Base-by-base conservation (phyloP, 23 tunicate species). In the Halocynthia aurantium region DNA sequence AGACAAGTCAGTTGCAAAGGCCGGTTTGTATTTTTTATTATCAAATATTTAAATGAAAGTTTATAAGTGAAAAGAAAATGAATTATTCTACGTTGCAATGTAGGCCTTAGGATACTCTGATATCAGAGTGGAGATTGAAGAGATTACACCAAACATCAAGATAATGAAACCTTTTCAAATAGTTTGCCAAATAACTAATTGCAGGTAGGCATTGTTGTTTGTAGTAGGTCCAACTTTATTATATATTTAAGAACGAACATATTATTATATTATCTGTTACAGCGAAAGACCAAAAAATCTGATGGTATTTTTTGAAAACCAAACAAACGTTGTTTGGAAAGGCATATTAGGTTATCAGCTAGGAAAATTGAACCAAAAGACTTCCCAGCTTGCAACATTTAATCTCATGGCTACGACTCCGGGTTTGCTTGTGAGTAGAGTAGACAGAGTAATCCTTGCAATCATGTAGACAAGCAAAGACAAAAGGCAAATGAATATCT, bases 1-100 rank as follows among this genome's bases (percentile, higher is more conserved):
- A 92, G 68, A 92, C 98, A 18, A 92, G 98, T 61, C 96, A 89
- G 70, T 81, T 89, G 22, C 96, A 89, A 80, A 74, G 96, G 80
- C 89, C 96, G 54, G 85, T 86, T 52, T 22, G 84, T 8, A 68
- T 8, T 5, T 20, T 55, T 70, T 52, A 40, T 15, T 53, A 9
- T 50, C 54, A 9, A 50, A 40, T 9, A 71, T 8, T n/a, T 20
- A 50, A 71, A 71, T n/a, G n/a, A 60, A 15, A 15, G 17, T 60
- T 15, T 60, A 60, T 4, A 60, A 15, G 1, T 15, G 17, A 60
- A 15, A 60, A 17, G 17, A 17, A 60, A 60, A 60, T 2, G 2
- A 17, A 17, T 60, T 17, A 21, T 18, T 67, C 31, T 67, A 11
- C 72, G 5, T 72, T 72, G 15, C n/a, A 21, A 76, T 77, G 44